Conservation (phyloP, 2,113 vertebrate species). For the Sinocyclocheilus rhinocerous region DNA sequence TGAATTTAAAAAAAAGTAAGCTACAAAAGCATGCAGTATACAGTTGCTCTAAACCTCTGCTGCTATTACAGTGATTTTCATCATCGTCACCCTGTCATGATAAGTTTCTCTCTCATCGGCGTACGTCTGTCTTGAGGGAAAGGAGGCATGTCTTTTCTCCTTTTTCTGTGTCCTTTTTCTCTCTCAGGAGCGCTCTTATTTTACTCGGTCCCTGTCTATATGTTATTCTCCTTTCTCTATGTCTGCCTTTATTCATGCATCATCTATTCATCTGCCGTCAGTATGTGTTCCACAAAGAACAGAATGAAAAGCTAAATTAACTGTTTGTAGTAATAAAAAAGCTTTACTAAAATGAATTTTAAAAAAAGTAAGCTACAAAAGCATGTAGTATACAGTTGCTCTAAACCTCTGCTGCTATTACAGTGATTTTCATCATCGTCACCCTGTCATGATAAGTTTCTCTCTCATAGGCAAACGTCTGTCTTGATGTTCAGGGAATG, state of each 20-base stretch:
- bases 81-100: not conserved
- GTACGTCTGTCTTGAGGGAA: not conserved
- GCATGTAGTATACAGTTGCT: not conserved
- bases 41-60: not conserved
- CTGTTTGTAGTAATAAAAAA: not conserved
- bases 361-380: not conserved
- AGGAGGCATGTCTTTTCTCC: not conserved
- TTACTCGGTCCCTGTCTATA: not conserved
- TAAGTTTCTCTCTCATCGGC: not conserved
- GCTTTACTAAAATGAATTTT: not conserved
- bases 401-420: not conserved
- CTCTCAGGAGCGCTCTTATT: not conserved
- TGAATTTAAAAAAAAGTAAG: not conserved
- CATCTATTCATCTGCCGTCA: not conserved
- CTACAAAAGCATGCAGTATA: not conserved
- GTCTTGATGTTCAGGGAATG: slow-evolving; percentile 3
- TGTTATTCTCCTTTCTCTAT: not conserved
- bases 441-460: not conserved
- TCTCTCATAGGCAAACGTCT: not conserved
- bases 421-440: not conserved
- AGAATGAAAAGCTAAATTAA: not conserved
- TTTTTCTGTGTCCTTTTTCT: not conserved
- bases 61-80: not conserved
- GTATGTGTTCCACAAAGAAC: not conserved
- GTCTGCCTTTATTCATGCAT: not conserved